These are phyloP conservation scores for Ictalurus furcatus DNA, from an alignment of 2,113 vertebrate genomes.

Conservation along the genomic window DNA sequence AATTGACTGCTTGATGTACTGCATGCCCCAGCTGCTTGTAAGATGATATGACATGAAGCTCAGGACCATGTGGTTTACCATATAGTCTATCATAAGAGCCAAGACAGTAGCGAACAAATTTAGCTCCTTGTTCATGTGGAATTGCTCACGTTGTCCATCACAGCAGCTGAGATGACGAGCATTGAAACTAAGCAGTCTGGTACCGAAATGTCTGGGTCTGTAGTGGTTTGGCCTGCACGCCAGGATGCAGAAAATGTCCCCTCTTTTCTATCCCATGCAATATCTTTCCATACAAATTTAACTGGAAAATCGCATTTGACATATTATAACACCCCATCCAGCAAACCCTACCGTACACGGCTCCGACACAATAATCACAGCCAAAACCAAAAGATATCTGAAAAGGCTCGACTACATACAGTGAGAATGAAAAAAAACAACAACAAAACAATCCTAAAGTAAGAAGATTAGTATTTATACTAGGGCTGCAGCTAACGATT, in stretches of 20 bases:
- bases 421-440: no score
- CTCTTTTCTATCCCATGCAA: background rate
- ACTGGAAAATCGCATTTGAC: no score
- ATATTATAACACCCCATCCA: no score
- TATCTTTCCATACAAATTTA: no score
- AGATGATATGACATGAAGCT: background rate
- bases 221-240: background rate
- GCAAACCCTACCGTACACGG: no score
- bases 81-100: background rate
- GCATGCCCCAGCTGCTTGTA: background rate
- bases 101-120: background rate
- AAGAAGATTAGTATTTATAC: no score
- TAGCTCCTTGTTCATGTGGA: background rate
- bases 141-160: constrained; percentile 2
- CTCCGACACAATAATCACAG: no score
- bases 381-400: no score
- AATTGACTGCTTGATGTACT: background rate
- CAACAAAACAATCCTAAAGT: no score
- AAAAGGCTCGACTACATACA: no score
- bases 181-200: background rate
- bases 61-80: background rate
- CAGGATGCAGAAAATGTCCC: background rate
- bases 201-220: background rate
- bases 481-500: no score
- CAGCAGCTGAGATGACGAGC: background rate